These are phyloP conservation scores for Ooceraea biroi DNA, from an alignment of 1,140 invertebrate species.

Conservation along the genomic window DNA sequence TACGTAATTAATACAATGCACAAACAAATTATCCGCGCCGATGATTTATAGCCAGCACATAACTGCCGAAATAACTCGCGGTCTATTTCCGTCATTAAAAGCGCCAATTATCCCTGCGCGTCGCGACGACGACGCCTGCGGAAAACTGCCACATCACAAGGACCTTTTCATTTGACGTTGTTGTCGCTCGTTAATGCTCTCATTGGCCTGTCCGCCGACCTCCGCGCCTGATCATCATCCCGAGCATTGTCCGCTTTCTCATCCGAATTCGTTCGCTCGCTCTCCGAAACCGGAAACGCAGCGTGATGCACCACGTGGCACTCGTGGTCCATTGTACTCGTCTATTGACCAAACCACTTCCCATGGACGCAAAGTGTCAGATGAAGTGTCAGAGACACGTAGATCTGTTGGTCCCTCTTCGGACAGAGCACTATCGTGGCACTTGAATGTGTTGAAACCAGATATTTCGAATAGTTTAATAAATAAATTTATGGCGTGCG, in stretches of 20 bases:
- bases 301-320: not conserved
- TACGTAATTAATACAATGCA: constrained; percentile 38
- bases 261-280: constrained; percentile 28
- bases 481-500: not conserved
- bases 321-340: not conserved
- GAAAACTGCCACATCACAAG: constrained; percentile 72
- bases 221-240: constrained; percentile 33
- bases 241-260: constrained; percentile 52
- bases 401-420: not conserved
- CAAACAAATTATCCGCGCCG: not conserved
- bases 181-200: constrained; percentile 77
- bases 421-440: not conserved
- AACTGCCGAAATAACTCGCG: constrained; percentile 2
- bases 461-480: constrained; percentile 3
- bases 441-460: not conserved
- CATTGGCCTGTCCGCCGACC: constrained; percentile 59
- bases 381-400: not conserved
- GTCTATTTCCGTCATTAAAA: constrained; percentile 74
- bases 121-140: not conserved
- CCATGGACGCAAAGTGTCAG: not conserved
- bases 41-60: not conserved
- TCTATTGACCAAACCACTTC: not conserved
- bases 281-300: constrained; percentile 29
- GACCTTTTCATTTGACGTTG: constrained; percentile 80
- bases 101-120: constrained; percentile 74